Base-by-base conservation (phyloP, 2,888 invertebrate genomes). In the Gymnosoma rotundatum region DNA sequence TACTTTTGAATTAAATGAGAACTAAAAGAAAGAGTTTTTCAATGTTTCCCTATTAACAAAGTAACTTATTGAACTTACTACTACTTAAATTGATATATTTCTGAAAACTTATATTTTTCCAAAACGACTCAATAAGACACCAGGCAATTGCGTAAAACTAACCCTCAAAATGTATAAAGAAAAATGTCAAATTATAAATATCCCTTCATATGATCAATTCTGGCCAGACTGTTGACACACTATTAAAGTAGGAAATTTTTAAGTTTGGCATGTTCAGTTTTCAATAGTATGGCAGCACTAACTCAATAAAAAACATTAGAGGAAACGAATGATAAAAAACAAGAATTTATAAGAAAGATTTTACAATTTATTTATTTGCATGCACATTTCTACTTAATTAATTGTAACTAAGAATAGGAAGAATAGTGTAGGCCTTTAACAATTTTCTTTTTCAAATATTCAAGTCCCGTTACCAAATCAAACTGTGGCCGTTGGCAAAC, bases 81-180 rank as follows among this genome's bases (percentile, higher is more conserved):
- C 79, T 16, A 63, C 16, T 52, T 21, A 42, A 52, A 61, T 45
- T 8, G 4, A 38, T 52, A 75, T 45, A 67, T 84, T 85, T 83
- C 8, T 45, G 52, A 63, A 72, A 81, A 78, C 32, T 74, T 36
- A 38, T 63, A 67, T 67, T 75, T 83, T 75, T 78, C 64, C 54
- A 52, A 25, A 21, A 48, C 36, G 32, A 78, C 56, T 52, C n/a
- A 73, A 42, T 60, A 58, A 69, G 45, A 70, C 69, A 25, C 2
- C 12, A 42, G 42, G 70, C 87, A 91, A 90, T 91, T 91, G 91
- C 91, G 91, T 91, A 91, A 91, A 91, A 91, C 91, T 90, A 89
- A 89, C 89, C 87, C 88, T 85, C 86, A 88, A 88, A 86, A 70
- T 52, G 78, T 75, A 60, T 54, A 61, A 72, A 86, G 79, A 74